Base-by-base conservation (phyloP, 2,888 invertebrate species). In the Spisula solida region DNA sequence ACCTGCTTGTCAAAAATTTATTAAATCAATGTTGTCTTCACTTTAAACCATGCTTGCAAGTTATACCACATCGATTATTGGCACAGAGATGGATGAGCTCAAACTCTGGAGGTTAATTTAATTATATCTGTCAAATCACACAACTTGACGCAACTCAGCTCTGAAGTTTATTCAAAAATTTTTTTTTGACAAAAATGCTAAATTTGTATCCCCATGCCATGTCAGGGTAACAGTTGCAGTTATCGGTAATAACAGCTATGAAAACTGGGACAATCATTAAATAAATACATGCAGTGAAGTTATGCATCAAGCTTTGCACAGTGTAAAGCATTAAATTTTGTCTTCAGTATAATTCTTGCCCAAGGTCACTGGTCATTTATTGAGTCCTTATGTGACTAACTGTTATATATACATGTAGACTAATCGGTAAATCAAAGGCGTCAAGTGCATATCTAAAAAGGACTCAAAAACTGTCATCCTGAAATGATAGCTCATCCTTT, bases 101-200 rank as follows among this genome's bases (percentile, higher is more conserved):
- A 66, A 89, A 88, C 75, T 70, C 90, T 78, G 89, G 89, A 87
- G 90, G 90, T 89, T 80, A 10, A 48, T 80, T 80, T 51, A 25
- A 29, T 70, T 14, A 6, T 66, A 6, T 66, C 14, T 70, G 25
- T 0, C 1, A 25, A 6, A 29, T 25, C n/a, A n/a, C n/a, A n/a
- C n/a, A n/a, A n/a, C n/a, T 14, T 29, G 5, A 12, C 8, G 14
- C 70, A 6, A 14, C 25, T 70, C n/a, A n/a, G n/a, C n/a, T n/a
- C n/a, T n/a, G n/a, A n/a, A n/a, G n/a, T n/a, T n/a, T 6, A 29
- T 29, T 31, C 6, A 25, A 29, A 70, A 8, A 25, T 66, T 55
- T 56, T 12, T 25, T 29, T 25, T 5, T 0, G 6, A 25, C 16
- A 25, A 10, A 25, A 14, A 29, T 20, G 25, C n/a, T 70, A 0